Conservation (phyloP, 2,888 invertebrate species). For the Gibbula magus region DNA sequence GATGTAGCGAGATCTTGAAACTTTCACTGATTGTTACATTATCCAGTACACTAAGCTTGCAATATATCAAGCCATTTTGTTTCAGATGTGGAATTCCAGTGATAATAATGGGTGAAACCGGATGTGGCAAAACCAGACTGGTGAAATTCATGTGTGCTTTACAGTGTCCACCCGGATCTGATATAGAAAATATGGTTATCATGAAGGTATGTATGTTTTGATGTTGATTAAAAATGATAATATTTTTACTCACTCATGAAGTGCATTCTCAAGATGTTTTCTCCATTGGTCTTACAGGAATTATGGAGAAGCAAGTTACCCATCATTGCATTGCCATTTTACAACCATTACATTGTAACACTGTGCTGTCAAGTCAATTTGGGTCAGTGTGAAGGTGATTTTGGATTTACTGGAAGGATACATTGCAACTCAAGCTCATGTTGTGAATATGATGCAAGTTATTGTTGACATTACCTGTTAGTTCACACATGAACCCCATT, state of each 20-base stretch:
- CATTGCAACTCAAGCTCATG: too few species aligned
- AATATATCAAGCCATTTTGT: not conserved
- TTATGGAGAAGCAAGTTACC: too few species aligned
- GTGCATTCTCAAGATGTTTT: not conserved
- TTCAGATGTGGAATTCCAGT: constrained; percentile 72
- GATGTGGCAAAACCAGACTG: constrained; percentile 72
- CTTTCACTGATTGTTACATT: too few species aligned
- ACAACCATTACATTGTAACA: too few species aligned
- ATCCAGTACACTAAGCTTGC: too few species aligned
- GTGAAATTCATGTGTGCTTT: constrained; percentile 71
- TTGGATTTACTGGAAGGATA: too few species aligned
- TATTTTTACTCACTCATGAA: not conserved
- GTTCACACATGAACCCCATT: not conserved
- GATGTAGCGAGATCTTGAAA: too few species aligned
- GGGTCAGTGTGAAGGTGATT: too few species aligned
- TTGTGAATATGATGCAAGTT: too few species aligned
- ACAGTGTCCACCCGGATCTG: constrained; percentile 58
- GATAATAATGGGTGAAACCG: constrained; percentile 74
- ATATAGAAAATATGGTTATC: constrained; percentile 53
- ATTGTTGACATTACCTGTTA: not conserved
- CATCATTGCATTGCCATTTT: too few species aligned
- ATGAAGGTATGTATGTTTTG: constrained; percentile 52
- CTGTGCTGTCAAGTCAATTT: too few species aligned
- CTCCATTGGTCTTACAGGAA: too few species aligned
- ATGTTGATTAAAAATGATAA: not conserved